Evolutionary conservation across 2,797 vertebrate genomes (phyloP), one percentile per base, ranked within the genome.

Genomic region (Synaphobranchus kaupii): DNA sequence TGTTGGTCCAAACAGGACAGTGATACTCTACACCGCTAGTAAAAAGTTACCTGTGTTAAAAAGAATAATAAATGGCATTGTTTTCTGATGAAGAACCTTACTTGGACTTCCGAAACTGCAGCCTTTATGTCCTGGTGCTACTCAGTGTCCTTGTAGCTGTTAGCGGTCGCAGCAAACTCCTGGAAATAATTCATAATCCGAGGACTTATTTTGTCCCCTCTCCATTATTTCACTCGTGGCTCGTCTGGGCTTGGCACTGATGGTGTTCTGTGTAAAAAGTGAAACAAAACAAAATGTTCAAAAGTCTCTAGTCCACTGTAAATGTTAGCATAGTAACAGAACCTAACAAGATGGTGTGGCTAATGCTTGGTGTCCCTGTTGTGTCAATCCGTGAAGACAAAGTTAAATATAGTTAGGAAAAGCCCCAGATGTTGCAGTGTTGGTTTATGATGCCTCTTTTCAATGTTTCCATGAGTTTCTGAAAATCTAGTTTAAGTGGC

Each of bases 231-330:
- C 20, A 20, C 73, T 78, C 0, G 39, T 15, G 4, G 34, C 34
- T 17, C 34, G 6, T 3, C 34, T 76, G 34, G 34, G 28, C 39
- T 34, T 17, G 71, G 71, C 15, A 39, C 15, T 76, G 71, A 34
- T 76, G 31, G 2, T 68, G 25, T 63, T 63, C 15, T n/a, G 20
- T 63, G 25, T 54, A 63, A 63, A 63, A 63, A 63, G 60, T 25
- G 20, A 63, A 63, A 63, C 7, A 63, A 63, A 63, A 63, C 20
- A 0, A 63, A 22, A 63, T 63, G 25, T 68, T n/a, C n/a, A 28
- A 68, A 68, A 25, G 15, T 48, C 50, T 39, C 86, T 84, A 84
- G 73, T 78, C 39, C 73, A 86, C 83, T 88, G 88, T 86, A 84
- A 73, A 83, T 22, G 28, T 84, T 83, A 58, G 81, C 85, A 84